Evolutionary conservation across 1,140 invertebrate genomes (phyloP).

Genomic region (Drosophila murphyi): DNA sequence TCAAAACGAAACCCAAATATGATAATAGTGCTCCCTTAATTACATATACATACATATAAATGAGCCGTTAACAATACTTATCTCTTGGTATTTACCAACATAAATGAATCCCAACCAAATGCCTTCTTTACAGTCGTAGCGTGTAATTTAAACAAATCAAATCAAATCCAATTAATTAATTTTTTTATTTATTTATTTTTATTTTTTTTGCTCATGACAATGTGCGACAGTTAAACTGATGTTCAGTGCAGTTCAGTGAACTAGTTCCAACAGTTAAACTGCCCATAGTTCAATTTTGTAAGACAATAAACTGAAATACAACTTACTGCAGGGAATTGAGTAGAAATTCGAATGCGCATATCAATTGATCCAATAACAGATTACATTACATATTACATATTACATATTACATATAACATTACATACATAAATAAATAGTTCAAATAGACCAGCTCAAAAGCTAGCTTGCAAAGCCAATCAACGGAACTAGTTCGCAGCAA

Average conservation of each 20-base stretch:
- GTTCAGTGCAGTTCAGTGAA: conserved; percentile 8
- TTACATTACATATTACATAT: conserved; percentile 1
- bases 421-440: conserved; percentile 29
- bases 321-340: conserved; percentile 31
- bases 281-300: conserved; percentile 26
- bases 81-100: background rate
- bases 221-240: background rate
- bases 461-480: conserved; percentile 31
- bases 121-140: conserved; percentile 55
- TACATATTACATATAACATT: background rate
- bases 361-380: conserved; percentile 40
- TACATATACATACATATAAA: conserved; percentile 1
- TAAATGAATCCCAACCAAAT: conserved; percentile 40
- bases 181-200: background rate
- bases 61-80: conserved; percentile 24
- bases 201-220: background rate
- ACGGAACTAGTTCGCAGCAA: conserved; percentile 30
- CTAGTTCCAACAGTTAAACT: conserved; percentile 20
- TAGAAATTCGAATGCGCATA: conserved; percentile 36
- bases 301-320: conserved; percentile 32
- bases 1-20: conserved; percentile 38
- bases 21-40: background rate
- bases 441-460: conserved; percentile 36
- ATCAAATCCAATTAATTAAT: background rate
- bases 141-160: conserved; percentile 18